phyloP scores from a whole-genome alignment of 2,113 vertebrate genomes.

The Dipodomys stephensi region DNA sequence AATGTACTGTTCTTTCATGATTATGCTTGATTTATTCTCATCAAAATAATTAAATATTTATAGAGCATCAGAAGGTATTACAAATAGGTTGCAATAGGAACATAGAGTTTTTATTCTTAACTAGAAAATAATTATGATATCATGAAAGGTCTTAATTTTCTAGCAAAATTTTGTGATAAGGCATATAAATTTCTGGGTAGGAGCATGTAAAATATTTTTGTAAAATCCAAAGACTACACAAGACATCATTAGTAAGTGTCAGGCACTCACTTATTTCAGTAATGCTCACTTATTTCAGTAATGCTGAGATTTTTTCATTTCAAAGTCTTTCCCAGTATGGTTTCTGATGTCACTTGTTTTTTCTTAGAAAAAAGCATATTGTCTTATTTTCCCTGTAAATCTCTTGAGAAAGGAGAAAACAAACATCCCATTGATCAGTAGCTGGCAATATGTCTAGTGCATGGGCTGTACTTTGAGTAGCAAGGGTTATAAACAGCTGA shows the following conservation, averaged over 20 bases:
- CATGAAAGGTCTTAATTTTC: conserved; percentile 33
- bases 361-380: too few species aligned
- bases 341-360: too few species aligned
- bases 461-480: background rate
- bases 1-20: background rate
- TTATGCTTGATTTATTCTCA: background rate
- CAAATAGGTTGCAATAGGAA: background rate
- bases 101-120: background rate
- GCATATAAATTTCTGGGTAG: background rate
- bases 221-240: background rate
- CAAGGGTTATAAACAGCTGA: background rate
- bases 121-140: background rate
- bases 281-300: background rate
- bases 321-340: background rate
- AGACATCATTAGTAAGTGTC: background rate
- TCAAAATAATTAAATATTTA: conserved; percentile 13
- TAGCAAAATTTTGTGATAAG: background rate
- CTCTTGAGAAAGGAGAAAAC: too few species aligned
- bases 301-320: conserved; percentile 1
- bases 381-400: too few species aligned
- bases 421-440: too few species aligned
- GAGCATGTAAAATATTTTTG: background rate
- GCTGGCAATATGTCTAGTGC: background rate
- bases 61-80: background rate
- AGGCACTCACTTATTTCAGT: background rate